Conservation (phyloP, 1,140 invertebrate species). For the Halesus radiatus region DNA sequence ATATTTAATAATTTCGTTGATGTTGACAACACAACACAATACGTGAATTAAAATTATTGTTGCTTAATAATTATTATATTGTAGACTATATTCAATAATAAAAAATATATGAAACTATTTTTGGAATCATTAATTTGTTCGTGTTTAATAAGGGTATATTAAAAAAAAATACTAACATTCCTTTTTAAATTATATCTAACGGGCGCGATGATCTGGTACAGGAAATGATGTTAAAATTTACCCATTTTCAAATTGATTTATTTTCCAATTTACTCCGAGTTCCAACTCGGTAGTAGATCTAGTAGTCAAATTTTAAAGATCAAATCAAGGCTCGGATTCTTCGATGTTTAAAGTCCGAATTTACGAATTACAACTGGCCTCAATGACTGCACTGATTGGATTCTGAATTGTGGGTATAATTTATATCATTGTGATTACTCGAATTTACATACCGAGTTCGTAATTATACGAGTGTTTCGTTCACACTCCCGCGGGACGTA, state of each 20-base stretch:
- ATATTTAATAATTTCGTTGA: too few relatives aligned
- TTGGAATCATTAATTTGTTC: too few relatives aligned
- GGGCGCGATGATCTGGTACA: neutral
- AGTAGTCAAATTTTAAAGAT: neutral
- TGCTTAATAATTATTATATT: too few relatives aligned
- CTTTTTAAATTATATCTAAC: neutral
- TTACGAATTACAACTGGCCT: neutral
- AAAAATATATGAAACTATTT: too few relatives aligned
- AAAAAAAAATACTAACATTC: neutral
- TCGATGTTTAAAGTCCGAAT: neutral
- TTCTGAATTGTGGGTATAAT: slow-evolving; percentile 17
- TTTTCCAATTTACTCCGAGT: neutral
- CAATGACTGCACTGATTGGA: slow-evolving; percentile 34
- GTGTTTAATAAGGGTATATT: too few relatives aligned
- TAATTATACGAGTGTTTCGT: neutral
- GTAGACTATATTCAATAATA: too few relatives aligned
- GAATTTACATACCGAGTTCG: slow-evolving; percentile 29
- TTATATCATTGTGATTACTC: slow-evolving; percentile 22
- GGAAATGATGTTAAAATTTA: neutral
- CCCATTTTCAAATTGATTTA: neutral
- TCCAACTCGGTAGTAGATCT: neutral
- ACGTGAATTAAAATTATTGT: too few relatives aligned
- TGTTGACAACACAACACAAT: too few relatives aligned
- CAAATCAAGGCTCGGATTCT: neutral
- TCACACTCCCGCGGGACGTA: slow-evolving; percentile 7